phyloP scores from a whole-genome alignment of 2,113 vertebrate genomes.

The Garra rufa region DNA sequence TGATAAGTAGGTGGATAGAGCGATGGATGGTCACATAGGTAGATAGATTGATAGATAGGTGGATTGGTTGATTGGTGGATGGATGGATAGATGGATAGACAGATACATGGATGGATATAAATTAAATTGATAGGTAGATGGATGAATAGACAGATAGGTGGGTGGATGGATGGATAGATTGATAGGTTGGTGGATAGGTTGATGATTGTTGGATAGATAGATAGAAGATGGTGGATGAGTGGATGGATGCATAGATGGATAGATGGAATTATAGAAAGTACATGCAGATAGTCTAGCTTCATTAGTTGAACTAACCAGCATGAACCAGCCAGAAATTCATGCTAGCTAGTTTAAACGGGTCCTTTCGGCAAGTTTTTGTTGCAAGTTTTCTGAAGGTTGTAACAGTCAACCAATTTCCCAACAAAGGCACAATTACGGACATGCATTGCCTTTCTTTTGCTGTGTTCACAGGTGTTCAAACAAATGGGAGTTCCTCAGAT shows the following conservation, averaged over 20 bases:
- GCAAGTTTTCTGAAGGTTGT: background rate
- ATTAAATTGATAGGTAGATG: no score
- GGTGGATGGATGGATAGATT: no score
- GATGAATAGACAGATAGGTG: no score
- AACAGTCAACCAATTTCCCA: background rate
- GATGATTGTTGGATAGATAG: no score
- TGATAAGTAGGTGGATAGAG: no score
- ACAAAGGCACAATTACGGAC: background rate
- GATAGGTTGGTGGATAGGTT: no score
- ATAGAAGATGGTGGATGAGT: no score
- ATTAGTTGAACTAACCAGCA: background rate
- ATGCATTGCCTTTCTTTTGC: background rate
- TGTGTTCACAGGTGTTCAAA: conserved; percentile 79
- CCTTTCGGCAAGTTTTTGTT: background rate
- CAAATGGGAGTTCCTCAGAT: conserved; percentile 86
- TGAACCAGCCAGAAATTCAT: background rate
- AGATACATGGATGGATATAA: no score
- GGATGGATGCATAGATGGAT: no score
- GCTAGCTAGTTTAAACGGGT: background rate
- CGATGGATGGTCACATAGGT: no score
- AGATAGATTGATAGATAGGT: no score
- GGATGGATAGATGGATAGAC: background rate
- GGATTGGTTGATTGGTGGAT: background rate
- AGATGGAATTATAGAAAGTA: no score
- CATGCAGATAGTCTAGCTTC: background rate